Conservation (phyloP, 1,140 invertebrate species). For the Whitmania pigra region DNA sequence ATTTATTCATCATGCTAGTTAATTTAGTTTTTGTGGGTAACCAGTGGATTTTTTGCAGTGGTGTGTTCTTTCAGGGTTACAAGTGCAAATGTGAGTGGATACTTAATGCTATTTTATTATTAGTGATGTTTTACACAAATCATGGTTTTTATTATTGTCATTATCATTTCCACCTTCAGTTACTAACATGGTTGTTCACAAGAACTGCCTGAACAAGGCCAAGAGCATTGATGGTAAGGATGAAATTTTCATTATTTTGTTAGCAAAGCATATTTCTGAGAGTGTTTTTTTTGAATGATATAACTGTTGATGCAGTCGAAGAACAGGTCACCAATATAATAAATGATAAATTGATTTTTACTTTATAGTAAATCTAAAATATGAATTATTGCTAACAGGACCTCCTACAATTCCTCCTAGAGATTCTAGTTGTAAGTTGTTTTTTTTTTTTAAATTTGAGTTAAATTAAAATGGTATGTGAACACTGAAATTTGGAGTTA, state of each 20-base stretch:
- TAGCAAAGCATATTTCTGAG: too few species aligned
- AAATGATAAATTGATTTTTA: too few species aligned
- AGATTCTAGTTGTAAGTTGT: not conserved
- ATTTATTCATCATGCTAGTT: too few species aligned
- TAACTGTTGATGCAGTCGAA: too few species aligned
- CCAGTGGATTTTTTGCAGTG: slow-evolving; percentile 51
- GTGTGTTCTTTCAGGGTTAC: slow-evolving; percentile 59
- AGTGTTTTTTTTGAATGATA: too few species aligned
- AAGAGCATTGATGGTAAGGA: slow-evolving; percentile 26
- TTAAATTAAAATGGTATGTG: too few species aligned
- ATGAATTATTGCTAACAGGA: not conserved
- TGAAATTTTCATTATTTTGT: not conserved
- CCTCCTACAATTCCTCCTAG: not conserved
- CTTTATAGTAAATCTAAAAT: too few species aligned
- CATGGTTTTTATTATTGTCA: too few species aligned
- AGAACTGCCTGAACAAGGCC: slow-evolving; percentile 37
- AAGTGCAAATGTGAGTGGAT: slow-evolving; percentile 37
- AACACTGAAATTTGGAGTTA: too few species aligned
- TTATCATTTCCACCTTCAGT: slow-evolving; percentile 25
- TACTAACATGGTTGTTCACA: slow-evolving; percentile 36
- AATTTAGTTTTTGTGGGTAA: not conserved
- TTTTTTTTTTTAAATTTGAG: too few species aligned
- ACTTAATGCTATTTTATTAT: slow-evolving; percentile 14
- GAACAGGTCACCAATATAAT: too few species aligned
- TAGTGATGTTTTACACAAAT: slow-evolving; percentile 16